Conservation (phyloP, 2,113 vertebrate species). For the Neomonachus schauinslandi region DNA sequence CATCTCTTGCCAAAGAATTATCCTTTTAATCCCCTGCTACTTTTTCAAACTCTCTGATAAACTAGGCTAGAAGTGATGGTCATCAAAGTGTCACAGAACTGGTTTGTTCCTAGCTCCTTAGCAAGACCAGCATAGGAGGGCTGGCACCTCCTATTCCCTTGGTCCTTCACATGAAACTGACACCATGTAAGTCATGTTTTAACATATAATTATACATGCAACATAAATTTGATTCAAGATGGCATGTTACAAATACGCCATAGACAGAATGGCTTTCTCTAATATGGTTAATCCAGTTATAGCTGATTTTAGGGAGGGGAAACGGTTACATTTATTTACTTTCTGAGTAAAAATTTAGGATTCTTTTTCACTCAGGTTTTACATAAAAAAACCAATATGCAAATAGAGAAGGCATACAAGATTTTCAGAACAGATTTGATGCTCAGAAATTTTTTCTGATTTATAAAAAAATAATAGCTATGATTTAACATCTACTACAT, state of each 20-base stretch:
- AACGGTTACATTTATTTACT: background rate
- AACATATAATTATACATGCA: background rate
- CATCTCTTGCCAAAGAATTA: background rate
- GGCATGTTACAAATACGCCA: background rate
- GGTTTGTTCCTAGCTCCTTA: background rate
- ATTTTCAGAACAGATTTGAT: background rate
- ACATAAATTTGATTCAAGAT: background rate
- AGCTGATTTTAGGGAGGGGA: background rate
- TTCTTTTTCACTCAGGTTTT: background rate
- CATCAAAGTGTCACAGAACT: background rate
- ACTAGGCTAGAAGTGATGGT: background rate
- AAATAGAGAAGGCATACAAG: background rate
- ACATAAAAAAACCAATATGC: background rate
- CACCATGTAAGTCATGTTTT: background rate
- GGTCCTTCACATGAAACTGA: background rate
- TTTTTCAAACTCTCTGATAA: background rate
- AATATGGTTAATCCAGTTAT: background rate
- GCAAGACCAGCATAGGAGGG: background rate
- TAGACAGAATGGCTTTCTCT: background rate
- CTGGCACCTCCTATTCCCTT: background rate
- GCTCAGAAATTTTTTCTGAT: background rate
- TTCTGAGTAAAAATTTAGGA: background rate
- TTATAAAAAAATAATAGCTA: conserved; percentile 37
- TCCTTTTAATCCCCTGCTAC: background rate
- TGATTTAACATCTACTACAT: background rate